Base-by-base conservation (phyloP, 2,888 invertebrate species). In the Stenodema calcarata region DNA sequence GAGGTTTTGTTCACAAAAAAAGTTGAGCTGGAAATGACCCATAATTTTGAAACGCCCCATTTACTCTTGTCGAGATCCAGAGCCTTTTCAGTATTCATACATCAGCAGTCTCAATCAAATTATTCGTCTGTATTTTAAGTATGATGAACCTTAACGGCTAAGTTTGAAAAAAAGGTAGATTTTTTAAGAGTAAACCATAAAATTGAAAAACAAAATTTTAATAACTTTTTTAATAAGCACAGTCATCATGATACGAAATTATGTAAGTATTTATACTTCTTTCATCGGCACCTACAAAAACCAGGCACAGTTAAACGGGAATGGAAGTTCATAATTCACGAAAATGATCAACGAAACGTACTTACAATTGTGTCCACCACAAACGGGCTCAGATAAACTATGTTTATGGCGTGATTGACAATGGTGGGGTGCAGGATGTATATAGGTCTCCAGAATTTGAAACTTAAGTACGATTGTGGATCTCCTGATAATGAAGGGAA, bases 231-330 rank as follows among this genome's bases (percentile, higher is more conserved):
- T 62, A 23, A 62, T 42, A 78, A 78, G 78, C 78, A 78, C 78
- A 78, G 78, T 78, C 78, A 78, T 78, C 44, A 78, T 78, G 41
- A 78, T 78, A 78, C 78, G 78, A 78, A 78, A 78, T 78, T 78
- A 78, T 78, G 78, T 78, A 78, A 41, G 35, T 44, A 78, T 78
- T 78, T 41, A 41, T 27, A 44, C 27, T 78, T 78, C 78, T 78
- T 78, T 73, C 78, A 23, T 78, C 78, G 78, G 78, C 23, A 78
- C 78, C 78, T 78, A 78, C 41, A 42, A 30, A 73, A 73, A 78
- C 35, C 44, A 78, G 78, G 78, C 78, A 78, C 78, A 78, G 78
- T 35, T 78, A 78, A 78, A 78, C 78, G 78, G 78, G 78, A 78
- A 78, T 78, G 78, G 78, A 78, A 78, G 78, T 78, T 78, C 27